Evolutionary conservation across 2,797 vertebrate genomes (phyloP).

Genomic region (Dipus sagitta): DNA sequence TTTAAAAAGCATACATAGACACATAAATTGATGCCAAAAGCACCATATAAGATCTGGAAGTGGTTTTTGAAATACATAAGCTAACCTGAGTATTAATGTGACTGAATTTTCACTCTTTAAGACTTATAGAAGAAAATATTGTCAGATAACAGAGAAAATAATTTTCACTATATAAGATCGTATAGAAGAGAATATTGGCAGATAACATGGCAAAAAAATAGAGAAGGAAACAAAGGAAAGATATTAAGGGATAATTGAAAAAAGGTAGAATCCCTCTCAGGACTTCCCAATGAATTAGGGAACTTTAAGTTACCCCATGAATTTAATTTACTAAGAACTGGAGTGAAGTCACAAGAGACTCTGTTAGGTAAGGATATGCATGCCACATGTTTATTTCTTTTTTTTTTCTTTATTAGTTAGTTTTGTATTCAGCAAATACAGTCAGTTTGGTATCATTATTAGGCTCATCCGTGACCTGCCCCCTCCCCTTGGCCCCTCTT

Average conservation of each 20-base stretch:
- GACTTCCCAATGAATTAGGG: not conserved
- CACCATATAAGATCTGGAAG: slow-evolving; percentile 21
- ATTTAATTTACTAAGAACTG: slow-evolving; percentile 43
- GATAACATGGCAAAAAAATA: not conserved
- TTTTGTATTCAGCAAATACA: too few relatives aligned
- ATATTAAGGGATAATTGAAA: slow-evolving; percentile 37
- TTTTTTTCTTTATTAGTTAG: too few relatives aligned
- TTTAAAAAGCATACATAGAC: not conserved
- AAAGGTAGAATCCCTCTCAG: not conserved
- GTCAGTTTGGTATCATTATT: too few relatives aligned
- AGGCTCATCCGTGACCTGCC: too few relatives aligned
- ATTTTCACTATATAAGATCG: slow-evolving; percentile 16
- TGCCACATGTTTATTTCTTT: not conserved
- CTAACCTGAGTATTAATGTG: slow-evolving; percentile 5
- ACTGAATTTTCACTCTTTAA: slow-evolving; percentile 37
- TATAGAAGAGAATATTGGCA: not conserved
- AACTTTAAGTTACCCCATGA: slow-evolving; percentile 1
- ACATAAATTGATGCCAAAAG: not conserved
- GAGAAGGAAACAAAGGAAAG: not conserved
- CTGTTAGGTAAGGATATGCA: not conserved
- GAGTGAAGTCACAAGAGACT: not conserved
- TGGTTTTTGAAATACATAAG: slow-evolving; percentile 50
- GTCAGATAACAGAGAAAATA: not conserved
- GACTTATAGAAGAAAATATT: not conserved
- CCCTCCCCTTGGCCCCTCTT: too few relatives aligned